Evolutionary conservation across 2,113 vertebrate species (phyloP).

Genomic region (Pelodiscus sinensis): DNA sequence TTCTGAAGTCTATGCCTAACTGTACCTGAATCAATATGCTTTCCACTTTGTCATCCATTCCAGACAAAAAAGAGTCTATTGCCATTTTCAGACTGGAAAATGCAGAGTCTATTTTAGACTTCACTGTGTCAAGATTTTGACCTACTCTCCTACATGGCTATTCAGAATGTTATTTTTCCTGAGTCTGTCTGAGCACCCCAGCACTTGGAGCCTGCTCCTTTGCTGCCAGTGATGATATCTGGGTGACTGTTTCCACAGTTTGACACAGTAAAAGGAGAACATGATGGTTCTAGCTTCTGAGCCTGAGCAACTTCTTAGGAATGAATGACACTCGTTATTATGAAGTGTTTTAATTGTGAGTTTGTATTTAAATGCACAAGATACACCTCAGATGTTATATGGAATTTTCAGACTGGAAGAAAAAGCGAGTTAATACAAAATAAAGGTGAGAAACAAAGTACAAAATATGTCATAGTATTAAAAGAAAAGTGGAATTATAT

Average conservation of each 20-base stretch:
- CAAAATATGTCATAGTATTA: not conserved
- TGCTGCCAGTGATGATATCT: not conserved
- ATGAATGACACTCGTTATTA: not conserved
- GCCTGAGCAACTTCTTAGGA: not conserved
- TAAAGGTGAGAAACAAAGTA: not conserved
- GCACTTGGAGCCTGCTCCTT: not conserved
- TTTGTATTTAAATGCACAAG: not conserved
- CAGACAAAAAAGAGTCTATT: not conserved
- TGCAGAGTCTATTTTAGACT: not conserved
- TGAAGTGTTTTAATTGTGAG: not conserved
- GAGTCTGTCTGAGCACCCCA: not conserved
- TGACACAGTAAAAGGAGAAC: not conserved
- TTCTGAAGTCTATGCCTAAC: not conserved
- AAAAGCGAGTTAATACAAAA: not conserved
- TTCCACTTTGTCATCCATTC: not conserved
- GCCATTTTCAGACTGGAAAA: not conserved
- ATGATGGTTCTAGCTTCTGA: not conserved
- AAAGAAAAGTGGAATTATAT: not conserved
- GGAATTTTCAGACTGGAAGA: not conserved
- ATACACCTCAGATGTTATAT: not conserved
- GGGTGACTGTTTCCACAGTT: not conserved
- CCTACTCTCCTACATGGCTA: not conserved
- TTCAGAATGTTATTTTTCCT: not conserved
- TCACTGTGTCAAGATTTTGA: not conserved
- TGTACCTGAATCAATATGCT: rapidly evolving